Conservation (phyloP, 2,888 invertebrate species). For the Dolichopus griseipennis region DNA sequence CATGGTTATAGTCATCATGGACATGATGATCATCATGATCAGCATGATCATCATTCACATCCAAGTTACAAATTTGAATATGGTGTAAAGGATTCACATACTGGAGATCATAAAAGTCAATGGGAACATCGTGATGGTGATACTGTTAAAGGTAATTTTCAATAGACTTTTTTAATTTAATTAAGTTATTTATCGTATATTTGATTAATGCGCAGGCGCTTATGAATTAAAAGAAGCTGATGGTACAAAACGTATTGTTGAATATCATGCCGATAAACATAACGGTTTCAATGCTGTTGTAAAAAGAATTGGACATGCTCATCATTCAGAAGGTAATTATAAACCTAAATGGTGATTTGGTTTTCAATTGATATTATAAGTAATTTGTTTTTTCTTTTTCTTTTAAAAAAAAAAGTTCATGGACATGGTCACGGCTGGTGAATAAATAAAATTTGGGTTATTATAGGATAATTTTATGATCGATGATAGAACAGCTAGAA, state of each 20-base stretch:
- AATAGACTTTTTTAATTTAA: constrained; percentile 9
- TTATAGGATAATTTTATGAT: no score
- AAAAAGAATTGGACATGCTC: constrained; percentile 43
- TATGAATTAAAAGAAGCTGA: constrained; percentile 46
- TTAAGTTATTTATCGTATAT: neutral
- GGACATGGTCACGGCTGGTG: constrained; percentile 2
- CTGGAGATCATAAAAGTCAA: constrained; percentile 45
- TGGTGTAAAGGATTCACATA: constrained; percentile 45
- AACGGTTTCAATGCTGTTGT: constrained; percentile 47
- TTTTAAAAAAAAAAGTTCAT: neutral
- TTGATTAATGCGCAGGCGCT: constrained; percentile 26
- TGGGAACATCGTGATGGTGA: constrained; percentile 48
- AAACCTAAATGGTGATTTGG: neutral
- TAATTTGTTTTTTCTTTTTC: no score
- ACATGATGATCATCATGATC: constrained; percentile 31
- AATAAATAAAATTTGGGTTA: no score
- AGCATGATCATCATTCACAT: constrained; percentile 42
- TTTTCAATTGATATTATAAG: neutral
- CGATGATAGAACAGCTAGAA: no score
- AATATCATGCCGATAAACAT: constrained; percentile 45
- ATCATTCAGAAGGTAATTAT: constrained; percentile 29
- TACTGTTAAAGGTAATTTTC: constrained; percentile 40
- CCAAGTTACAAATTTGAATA: constrained; percentile 46
- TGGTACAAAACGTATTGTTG: constrained; percentile 46
- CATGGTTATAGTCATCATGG: constrained; percentile 25